Percentiles rank a stretch among this genome's conserved stretches.
Conservation (phyloP, 2,797 vertebrate species). For the Coluber constrictor region DNA sequence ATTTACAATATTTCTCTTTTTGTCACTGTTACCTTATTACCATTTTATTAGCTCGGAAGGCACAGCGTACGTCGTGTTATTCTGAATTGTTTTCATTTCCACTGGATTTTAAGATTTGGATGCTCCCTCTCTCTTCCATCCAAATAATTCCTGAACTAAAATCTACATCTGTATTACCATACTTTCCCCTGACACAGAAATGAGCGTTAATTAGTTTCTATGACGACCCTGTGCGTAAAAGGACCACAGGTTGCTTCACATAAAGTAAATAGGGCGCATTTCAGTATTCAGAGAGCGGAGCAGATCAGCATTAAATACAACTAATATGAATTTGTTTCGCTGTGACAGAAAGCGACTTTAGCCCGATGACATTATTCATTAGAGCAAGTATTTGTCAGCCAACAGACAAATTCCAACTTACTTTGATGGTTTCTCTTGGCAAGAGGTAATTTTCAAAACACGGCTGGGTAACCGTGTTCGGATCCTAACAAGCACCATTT, state of each 20-base stretch:
- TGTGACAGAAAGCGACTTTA: constrained; percentile 59
- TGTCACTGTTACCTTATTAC: constrained; percentile 43
- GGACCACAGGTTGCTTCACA: constrained; percentile 66
- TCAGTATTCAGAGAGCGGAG: constrained; percentile 66
- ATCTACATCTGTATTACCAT: constrained; percentile 68
- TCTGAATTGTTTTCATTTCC: constrained; percentile 52
- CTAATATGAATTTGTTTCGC: constrained; percentile 67
- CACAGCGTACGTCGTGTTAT: constrained; percentile 55
- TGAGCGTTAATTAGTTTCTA: constrained; percentile 79
- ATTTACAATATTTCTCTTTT: constrained; percentile 27
- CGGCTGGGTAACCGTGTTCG: constrained; percentile 28
- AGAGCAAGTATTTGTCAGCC: constrained; percentile 48
- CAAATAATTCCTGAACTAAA: constrained; percentile 66
- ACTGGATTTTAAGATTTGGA: constrained; percentile 60
- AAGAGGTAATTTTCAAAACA: constrained; percentile 50
- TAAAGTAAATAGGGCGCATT: constrained; percentile 70
- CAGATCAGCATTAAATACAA: constrained; percentile 66
- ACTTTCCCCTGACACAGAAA: constrained; percentile 72
- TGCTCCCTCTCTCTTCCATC: constrained; percentile 49
- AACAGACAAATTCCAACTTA: constrained; percentile 55
- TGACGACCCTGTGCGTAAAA: constrained; percentile 73
- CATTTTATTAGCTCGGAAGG: constrained; percentile 49
- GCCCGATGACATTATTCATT: constrained; percentile 60
- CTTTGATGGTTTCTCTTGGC: not conserved
- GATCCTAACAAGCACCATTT: constrained; percentile 14